Base-by-base conservation (phyloP, 1,140 invertebrate species). In the Pachypeltis micranthus region DNA sequence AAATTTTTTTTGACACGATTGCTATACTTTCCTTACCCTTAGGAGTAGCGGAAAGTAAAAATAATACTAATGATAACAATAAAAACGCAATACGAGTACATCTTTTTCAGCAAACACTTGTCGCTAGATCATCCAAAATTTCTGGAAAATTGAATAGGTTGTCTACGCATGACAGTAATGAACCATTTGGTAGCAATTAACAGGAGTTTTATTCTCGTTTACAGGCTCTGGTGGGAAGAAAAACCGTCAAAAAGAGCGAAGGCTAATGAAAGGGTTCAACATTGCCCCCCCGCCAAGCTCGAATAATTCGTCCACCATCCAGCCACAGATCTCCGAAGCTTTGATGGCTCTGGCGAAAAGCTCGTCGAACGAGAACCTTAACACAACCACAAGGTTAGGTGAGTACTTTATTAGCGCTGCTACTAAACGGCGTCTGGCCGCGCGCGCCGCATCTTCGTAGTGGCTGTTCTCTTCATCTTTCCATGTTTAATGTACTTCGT, bases 181-280 rank as follows among this genome's bases (percentile, higher is more conserved):
- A n/a, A n/a, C n/a, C n/a, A n/a, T n/a, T n/a, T n/a, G n/a, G n/a
- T n/a, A n/a, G n/a, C n/a, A n/a, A n/a, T n/a, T n/a, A n/a, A n/a
- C n/a, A n/a, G n/a, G n/a, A n/a, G n/a, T n/a, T n/a, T n/a, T n/a
- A n/a, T n/a, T n/a, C n/a, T n/a, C n/a, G n/a, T 60, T 64, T 62
- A 12, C 78, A 84, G 90, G 89, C 72, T 85, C 88, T 67, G 90
- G 91, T 65, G 91, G 92, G 29, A 93, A 93, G 76, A 94, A 93
- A 77, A 93, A 93, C 72, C 82, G 91, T 0, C 90, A 93, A 74
- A 92, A 93, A 76, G 91, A 94, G 72, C 80, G 92, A 0, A 82
- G 91, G 0, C 76, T 95, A 26, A 93, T 94, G 90, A 95, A 95
- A 74, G 92, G 92, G 1, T 95, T 95, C 79, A 93, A 95, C 76